Conservation (phyloP, 2,888 invertebrate species). For the Nomada ruficornis region DNA sequence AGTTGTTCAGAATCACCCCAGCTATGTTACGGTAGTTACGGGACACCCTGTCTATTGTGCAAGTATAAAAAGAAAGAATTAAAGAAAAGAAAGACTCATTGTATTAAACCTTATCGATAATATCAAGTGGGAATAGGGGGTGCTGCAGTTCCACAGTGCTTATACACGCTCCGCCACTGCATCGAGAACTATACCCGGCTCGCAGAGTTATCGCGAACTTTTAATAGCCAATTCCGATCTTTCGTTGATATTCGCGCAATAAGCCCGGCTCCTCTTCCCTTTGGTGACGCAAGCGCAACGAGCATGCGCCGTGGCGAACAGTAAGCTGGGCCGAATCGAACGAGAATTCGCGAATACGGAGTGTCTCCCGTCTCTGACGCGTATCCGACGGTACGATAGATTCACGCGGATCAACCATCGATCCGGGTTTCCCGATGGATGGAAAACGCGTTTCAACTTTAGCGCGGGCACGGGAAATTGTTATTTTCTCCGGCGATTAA, state of each 20-base stretch:
- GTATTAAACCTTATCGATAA: too few species aligned
- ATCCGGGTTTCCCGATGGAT: conserved; percentile 32
- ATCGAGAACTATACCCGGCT: conserved; percentile 4
- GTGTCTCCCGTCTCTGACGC: not conserved
- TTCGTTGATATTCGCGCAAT: conserved; percentile 57
- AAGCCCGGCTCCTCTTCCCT: conserved; percentile 18
- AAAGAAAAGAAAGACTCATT: too few species aligned
- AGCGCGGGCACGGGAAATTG: not conserved
- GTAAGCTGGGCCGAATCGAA: too few species aligned
- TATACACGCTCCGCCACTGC: too few species aligned
- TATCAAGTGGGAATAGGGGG: too few species aligned
- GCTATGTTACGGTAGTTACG: too few species aligned
- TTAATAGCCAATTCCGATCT: conserved; percentile 65
- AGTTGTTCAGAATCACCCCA: too few species aligned
- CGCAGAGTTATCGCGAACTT: conserved; percentile 58
- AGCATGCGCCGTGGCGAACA: not conserved
- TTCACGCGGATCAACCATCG: conserved; percentile 49
- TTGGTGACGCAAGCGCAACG: conserved; percentile 15
- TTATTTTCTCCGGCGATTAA: not conserved
- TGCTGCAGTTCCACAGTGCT: too few species aligned
- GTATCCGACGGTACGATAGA: conserved; percentile 30
- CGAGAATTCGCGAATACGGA: conserved; percentile 2
- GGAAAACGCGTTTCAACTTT: not conserved
- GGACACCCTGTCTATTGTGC: too few species aligned
- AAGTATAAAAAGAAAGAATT: too few species aligned